A percentile compares a stretch with the other conserved stretches of the same genome.
phyloP scores from a whole-genome alignment of 1,140 invertebrate species.

The Pseudomyrmex pallidus region DNA sequence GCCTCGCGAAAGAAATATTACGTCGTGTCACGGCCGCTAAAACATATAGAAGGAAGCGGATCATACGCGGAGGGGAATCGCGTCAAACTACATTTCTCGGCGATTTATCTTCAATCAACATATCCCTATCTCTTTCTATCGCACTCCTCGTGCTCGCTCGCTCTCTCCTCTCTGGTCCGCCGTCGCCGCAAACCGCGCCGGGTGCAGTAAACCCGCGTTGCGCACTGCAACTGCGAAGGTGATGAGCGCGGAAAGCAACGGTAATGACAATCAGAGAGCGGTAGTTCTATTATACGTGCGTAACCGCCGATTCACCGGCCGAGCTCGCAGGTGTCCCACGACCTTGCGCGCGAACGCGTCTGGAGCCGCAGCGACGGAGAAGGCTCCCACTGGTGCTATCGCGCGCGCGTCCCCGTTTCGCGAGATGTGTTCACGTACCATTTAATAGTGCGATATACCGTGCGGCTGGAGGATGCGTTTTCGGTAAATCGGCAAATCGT shows the following conservation, averaged over 20 bases:
- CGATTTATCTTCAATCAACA: conserved; percentile 66
- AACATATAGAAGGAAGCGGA: conserved; percentile 29
- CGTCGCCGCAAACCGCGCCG: conserved; percentile 24
- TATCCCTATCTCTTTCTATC: too few species aligned
- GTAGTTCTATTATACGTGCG: conserved; percentile 74
- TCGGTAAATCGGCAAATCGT: not conserved
- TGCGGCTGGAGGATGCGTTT: not conserved
- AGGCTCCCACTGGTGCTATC: conserved; percentile 18
- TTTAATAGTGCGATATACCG: conserved; percentile 3
- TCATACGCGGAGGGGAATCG: conserved; percentile 37
- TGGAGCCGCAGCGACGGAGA: conserved; percentile 27
- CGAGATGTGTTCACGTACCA: conserved; percentile 3
- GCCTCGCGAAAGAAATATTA: conserved; percentile 32
- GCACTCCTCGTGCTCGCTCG: not conserved
- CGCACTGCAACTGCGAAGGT: conserved; percentile 56
- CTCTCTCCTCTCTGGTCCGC: conserved; percentile 8
- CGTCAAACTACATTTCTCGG: conserved; percentile 51
- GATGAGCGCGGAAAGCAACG: conserved; percentile 75
- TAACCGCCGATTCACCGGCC: conserved; percentile 69
- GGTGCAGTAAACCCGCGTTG: conserved; percentile 61
- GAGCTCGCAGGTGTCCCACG: conserved; percentile 76
- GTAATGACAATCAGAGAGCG: conserved; percentile 78
- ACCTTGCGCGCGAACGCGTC: conserved; percentile 80
- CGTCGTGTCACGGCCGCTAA: conserved; percentile 27
- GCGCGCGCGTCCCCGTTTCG: conserved; percentile 32